These are phyloP conservation scores for Amblyjoppa proteus DNA, from an alignment of 2,888 invertebrate species.

Conservation along the genomic window DNA sequence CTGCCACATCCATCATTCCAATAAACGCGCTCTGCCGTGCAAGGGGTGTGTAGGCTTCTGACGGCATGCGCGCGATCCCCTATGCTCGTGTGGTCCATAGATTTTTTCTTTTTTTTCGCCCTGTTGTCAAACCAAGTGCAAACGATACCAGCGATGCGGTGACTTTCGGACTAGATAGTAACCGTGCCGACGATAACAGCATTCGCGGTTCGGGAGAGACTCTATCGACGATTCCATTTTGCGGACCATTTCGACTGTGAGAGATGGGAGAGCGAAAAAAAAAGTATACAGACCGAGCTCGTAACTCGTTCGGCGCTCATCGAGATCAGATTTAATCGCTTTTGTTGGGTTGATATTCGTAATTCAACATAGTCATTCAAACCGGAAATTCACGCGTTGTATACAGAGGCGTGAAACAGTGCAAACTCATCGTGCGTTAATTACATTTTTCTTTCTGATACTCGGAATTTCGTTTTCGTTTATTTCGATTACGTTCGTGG, in stretches of 20 bases:
- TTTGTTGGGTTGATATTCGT: slow-evolving; percentile 33
- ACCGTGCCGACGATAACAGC: slow-evolving; percentile 22
- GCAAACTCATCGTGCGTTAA: slow-evolving; percentile 36
- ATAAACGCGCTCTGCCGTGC: slow-evolving; percentile 50
- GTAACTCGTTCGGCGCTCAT: not conserved
- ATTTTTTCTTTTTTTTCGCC: slow-evolving; percentile 23
- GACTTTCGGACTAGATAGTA: slow-evolving; percentile 3
- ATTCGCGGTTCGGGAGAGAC: not conserved
- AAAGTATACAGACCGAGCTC: not conserved
- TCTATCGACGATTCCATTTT: slow-evolving; percentile 34
- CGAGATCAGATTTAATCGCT: slow-evolving; percentile 5
- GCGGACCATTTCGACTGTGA: slow-evolving; percentile 5
- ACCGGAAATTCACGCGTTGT: not conserved
- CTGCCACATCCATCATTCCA: slow-evolving; percentile 59
- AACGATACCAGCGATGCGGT: slow-evolving; percentile 26
- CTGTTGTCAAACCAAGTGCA: not conserved
- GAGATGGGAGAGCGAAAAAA: not conserved
- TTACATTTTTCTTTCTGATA: slow-evolving; percentile 21
- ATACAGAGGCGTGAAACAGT: not conserved
- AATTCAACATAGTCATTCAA: not conserved
- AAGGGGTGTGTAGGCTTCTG: slow-evolving; percentile 15
- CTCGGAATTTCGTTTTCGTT: slow-evolving; percentile 11
- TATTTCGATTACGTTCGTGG: not conserved
- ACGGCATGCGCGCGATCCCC: slow-evolving; percentile 16
- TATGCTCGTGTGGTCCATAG: slow-evolving; percentile 4